Base-by-base conservation (phyloP, 2,888 invertebrate species). In the Lymantria monacha region DNA sequence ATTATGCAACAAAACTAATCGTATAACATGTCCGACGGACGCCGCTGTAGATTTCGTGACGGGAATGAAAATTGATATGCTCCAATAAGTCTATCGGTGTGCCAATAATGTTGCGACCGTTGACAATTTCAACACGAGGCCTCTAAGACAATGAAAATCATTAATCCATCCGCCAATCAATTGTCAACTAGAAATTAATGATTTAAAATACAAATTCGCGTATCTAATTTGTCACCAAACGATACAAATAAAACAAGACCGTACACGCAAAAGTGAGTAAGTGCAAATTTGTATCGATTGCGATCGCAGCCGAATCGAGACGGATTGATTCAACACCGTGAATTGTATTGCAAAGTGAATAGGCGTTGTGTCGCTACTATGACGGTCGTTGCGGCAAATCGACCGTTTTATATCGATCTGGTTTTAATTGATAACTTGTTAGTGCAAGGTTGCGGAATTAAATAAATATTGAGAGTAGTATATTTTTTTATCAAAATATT, bases 41-140 rank as follows among this genome's bases (percentile, higher is more conserved):
- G 72, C 69, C 68, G 70, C 57, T 58, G 66, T 53, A 56, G 55
- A 74, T 73, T 74, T 76, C 86, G 85, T 85, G 87, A 79, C 75
- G 62, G 66, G 87, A 85, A 87, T 88, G 79, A 83, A 81, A 82
- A 85, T 83, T 69, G 81, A 74, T 72, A 83, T 82, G 89, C 87
- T 89, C 89, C 88, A 89, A 86, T 89, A 89, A 90, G 77, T 79
- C 72, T 72, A 76, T 76, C 81, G 81, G 76, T 87, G 79, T 78
- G 81, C 81, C 81, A 88, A 89, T 79, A 56, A 50, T 57, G 66
- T 67, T 69, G 69, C 69, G 69, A 59, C 66, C 63, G 76, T 68
- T 79, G 83, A 82, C 83, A 81, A 74, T 89, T 87, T 80, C 87
- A 78, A 83, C 85, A 86, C 53, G 22, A 61, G 69, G 68, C 72